Evolutionary conservation across 2,113 vertebrate genomes (phyloP).

Genomic region (Barbus barbus): DNA sequence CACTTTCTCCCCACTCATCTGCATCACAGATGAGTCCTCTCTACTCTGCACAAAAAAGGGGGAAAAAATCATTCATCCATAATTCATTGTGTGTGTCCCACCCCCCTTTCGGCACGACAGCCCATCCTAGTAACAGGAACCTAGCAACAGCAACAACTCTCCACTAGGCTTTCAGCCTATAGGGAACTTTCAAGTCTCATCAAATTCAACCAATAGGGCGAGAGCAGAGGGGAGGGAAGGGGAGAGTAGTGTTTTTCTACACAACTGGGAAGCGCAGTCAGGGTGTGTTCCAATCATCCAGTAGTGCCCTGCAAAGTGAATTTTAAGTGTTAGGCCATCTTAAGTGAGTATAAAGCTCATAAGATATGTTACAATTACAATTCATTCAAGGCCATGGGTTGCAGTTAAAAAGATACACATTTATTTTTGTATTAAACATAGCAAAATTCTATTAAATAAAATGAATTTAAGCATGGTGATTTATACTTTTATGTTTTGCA

Average conservation of each 20-base stretch:
- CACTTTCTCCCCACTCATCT: too few species aligned
- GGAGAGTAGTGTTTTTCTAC: slow-evolving; percentile 57
- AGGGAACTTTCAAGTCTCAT: slow-evolving; percentile 66
- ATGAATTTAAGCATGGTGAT: neutral
- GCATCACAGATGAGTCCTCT: too few species aligned
- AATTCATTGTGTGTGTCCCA: too few species aligned
- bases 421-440: neutral
- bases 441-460: neutral
- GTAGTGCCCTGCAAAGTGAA: neutral
- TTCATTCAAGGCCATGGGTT: neutral
- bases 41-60: too few species aligned
- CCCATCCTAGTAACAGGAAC: slow-evolving; percentile 87
- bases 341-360: neutral
- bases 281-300: neutral
- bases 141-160: slow-evolving; percentile 84
- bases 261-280: slow-evolving; percentile 27
- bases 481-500: neutral
- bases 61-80: too few species aligned
- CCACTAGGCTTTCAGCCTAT: slow-evolving; percentile 73
- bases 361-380: neutral
- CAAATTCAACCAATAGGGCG: slow-evolving; percentile 71
- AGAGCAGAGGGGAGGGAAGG: slow-evolving; percentile 47
- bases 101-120: too few species aligned
- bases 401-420: neutral
- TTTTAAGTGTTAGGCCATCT: neutral